Evolutionary conservation across 2,888 invertebrate species (phyloP), one percentile per base, ranked within the genome.

Genomic region (Drosophila kokeensis): DNA sequence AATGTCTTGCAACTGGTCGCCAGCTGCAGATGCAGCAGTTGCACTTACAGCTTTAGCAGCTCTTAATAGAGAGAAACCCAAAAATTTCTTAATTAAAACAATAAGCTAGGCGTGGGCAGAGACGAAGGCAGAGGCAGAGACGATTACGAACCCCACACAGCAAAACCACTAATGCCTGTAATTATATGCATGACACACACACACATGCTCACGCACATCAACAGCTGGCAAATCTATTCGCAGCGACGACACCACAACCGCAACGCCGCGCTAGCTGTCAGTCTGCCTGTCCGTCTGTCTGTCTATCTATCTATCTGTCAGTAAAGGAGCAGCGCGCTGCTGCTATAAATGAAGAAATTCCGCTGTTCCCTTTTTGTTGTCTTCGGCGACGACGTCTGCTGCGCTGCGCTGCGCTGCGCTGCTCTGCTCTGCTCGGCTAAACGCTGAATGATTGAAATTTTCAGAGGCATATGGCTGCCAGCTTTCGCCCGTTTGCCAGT

Each of bases 11-110:
- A 59, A 62, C 78, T 59, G 66, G 57, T 64, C 68, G 59, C 50
- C 62, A 59, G 50, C 57, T 61, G 76, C 42, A 36, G 49, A 36
- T 49, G 30, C 48, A 38, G 61, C 65, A 49, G 57, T 30, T 53
- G 49, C 61, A 61, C 13, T 73, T 60, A 49, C 48, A 60, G 61
- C 50, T 71, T 61, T 67, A 77, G 68, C 65, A 69, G 76, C 76
- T 82, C 75, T 85, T 85, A 89, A 85, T 85, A 82, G 76, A 85
- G 74, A 76, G 55, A 57, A 54, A 81, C 45, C 74, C 82, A 72
- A 69, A 89, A 85, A 85, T 89, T 84, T 85, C 84, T 87, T 85
- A 85, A 85, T 85, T 87, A 85, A 85, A 89, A 85, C 84, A 85
- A 89, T 85, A 89, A 87, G 88, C 82, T 8, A 79, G 8, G 15